Evolutionary conservation across 2,888 invertebrate species (phyloP), one percentile per base, ranked within the genome.

Genomic region (Sarcophaga carnaria): DNA sequence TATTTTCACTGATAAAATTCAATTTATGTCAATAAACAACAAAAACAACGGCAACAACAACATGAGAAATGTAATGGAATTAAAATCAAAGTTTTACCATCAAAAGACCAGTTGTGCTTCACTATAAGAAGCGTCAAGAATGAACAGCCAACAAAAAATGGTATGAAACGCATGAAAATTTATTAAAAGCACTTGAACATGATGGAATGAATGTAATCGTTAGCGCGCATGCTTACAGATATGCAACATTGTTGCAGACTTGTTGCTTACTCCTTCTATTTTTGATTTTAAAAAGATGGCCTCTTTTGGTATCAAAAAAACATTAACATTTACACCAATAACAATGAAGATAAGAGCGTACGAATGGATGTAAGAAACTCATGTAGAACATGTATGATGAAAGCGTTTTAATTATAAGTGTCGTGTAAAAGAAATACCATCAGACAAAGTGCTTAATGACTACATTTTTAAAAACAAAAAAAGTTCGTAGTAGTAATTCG

Each of bases 191-290:
- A 54, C 54, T 54, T 17, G 37, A 22, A 66, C 66, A 70, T 71
- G 64, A 64, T 47, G 22, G 69, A 64, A 76, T 76, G 22, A 70
- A 82, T 54, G 45, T 63, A 25, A 59, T 71, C 60, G 76, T 71
- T 76, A 76, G 59, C 66, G 66, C 62, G 14, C 76, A 37, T 2
- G 37, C 37, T 37, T 37, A 80, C 22, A 22, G 22, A 22, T 76
- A 66, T 72, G 84, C 80, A 84, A 85, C 84, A 76, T 75, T 75
- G 79, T 84, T 80, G 59, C 14, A 20, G 49, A 49, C 70, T 20
- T 22, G 11, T 20, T 22, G 11, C 25, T 22, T 66, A 17, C 27
- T 54, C 54, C 54, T 54, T 54, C 54, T 14, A 54, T 5, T 54
- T 54, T 54, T 14, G 17, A 54, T 14, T 14, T 14, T 54, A 17